Conservation (phyloP, 2,113 vertebrate species). For the Aramus guarauna region DNA sequence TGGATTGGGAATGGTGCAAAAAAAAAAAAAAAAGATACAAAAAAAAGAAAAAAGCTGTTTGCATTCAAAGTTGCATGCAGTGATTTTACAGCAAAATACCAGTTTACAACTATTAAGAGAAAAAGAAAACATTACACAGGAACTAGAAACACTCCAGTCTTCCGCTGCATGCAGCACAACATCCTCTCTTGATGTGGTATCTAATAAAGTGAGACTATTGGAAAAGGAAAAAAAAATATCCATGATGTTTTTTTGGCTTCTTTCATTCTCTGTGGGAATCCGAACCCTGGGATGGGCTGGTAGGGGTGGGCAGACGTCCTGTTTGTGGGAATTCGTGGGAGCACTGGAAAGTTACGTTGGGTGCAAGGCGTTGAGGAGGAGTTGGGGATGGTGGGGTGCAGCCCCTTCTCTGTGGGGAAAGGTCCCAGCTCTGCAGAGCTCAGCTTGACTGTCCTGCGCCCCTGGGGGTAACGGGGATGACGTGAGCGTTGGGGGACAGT, state of each 20-base stretch:
- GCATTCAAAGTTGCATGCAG: conserved; percentile 85
- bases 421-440: not conserved
- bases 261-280: not conserved
- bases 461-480: fast-evolving
- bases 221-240: not conserved
- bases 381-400: fast-evolving
- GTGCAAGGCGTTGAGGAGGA: fast-evolving
- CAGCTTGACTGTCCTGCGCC: fast-evolving
- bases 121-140: not conserved
- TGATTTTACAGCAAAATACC: conserved; percentile 71
- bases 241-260: fast-evolving
- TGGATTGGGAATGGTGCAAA: conserved; percentile 46
- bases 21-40: not conserved
- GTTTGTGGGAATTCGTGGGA: not conserved
- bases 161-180: conserved; percentile 75
- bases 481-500: fast-evolving
- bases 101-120: not conserved
- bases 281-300: fast-evolving
- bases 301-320: fast-evolving
- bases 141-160: conserved; percentile 42
- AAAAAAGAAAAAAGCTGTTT: conserved; percentile 64
- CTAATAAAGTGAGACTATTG: conserved; percentile 77
- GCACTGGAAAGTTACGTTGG: fast-evolving
- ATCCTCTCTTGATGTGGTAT: conserved; percentile 65
- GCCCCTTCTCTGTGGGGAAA: too few relatives aligned